Evolutionary conservation across 2,888 invertebrate genomes (phyloP), one percentile per base, ranked within the genome.

Genomic region (Acronicta psi): DNA sequence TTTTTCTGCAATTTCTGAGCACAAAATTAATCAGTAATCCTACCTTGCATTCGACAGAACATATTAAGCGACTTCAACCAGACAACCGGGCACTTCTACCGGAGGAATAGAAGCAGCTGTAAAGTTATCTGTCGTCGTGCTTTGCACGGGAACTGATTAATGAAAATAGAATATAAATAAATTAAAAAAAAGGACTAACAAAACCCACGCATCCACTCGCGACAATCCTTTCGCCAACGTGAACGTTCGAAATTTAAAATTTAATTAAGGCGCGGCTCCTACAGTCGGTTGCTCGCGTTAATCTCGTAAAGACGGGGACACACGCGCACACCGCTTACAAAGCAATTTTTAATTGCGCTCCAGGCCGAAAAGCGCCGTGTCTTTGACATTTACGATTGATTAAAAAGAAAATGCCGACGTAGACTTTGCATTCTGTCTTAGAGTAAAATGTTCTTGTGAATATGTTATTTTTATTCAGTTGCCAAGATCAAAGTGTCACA

Each of bases 261-360:
- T 89, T 89, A 90, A 88, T 89, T 88, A 89, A 87, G 84, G 85
- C 84, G 73, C 59, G 73, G 77, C 76, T 78, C 74, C 79, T 79
- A 74, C 83, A 76, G 80, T 83, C 78, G 82, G 84, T 83, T 84
- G 79, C 84, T 83, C 85, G 85, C 84, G 87, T 86, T 91, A 89
- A 89, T 87, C 88, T 83, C 80, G 84, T 86, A 86, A 88, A 88
- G 88, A 82, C 81, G 52, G 72, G 79, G 75, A 87, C 86, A 88
- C 84, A 86, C 85, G 82, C 80, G 82, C 77, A 60, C 69, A 59
- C 65, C 77, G 78, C 82, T 80, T 79, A 89, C 90, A 91, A 90
- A 92, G 90, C 89, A 88, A 84, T 88, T 91, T 91, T 91, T 91
- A 92, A 92, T 91, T 92, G 89, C 91, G 73, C 82, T 53, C 63